These are phyloP conservation scores for Erinaceus europaeus DNA, from an alignment of 2,113 vertebrate genomes.

Conservation along the genomic window DNA sequence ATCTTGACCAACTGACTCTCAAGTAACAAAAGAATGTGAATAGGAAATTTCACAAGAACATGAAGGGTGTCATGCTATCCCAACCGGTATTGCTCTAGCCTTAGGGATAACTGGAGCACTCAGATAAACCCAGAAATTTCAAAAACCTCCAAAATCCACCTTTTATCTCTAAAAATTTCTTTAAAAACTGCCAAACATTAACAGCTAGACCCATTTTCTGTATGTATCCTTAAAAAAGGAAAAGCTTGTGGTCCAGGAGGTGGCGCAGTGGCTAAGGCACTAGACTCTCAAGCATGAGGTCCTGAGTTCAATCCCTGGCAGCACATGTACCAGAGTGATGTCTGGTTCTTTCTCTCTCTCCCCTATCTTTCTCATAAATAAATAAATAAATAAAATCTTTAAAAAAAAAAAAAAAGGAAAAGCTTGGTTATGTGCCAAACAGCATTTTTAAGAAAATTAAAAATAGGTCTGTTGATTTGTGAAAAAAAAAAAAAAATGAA, in stretches of 20 bases:
- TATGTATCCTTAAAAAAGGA: too few relatives aligned
- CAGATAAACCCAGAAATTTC: not conserved
- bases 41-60: not conserved
- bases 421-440: not conserved
- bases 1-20: constrained; percentile 6
- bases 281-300: too few relatives aligned
- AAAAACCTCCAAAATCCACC: not conserved
- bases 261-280: too few relatives aligned
- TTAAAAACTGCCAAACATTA: not conserved
- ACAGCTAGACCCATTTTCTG: not conserved
- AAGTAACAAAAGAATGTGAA: constrained; percentile 9
- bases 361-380: too few relatives aligned
- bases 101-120: not conserved
- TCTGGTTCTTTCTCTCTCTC: too few relatives aligned
- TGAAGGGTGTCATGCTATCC: not conserved
- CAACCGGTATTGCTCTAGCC: not conserved
- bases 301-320: too few relatives aligned
- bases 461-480: not conserved
- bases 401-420: too few relatives aligned
- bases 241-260: too few relatives aligned
- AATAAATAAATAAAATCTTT: too few relatives aligned
- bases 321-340: too few relatives aligned
- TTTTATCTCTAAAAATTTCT: not conserved
- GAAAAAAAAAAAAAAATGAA: not conserved
- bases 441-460: not conserved